These are phyloP conservation scores for Crotalus helleri DNA, from an alignment of 2,113 vertebrate genomes.

Conservation along the genomic window DNA sequence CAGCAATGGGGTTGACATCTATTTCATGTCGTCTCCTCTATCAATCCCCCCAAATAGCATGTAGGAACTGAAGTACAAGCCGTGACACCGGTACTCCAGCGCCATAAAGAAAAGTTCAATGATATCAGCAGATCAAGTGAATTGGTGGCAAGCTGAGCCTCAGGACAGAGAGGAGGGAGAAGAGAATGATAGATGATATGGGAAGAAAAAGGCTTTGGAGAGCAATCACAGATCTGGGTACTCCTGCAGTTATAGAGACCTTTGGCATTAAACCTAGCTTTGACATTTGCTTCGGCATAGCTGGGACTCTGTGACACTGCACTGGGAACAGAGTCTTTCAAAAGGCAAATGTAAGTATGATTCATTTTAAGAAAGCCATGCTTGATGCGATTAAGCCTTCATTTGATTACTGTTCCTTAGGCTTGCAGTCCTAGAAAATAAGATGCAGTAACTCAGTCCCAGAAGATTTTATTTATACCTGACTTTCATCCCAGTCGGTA, in stretches of 20 bases:
- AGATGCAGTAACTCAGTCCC: slow-evolving; percentile 55
- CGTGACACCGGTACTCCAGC: neutral
- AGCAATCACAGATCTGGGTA: neutral
- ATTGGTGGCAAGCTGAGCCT: neutral
- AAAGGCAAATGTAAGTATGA: slow-evolving; percentile 22
- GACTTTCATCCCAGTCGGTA: slow-evolving; percentile 78
- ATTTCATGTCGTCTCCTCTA: neutral
- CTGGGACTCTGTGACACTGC: neutral
- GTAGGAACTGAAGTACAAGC: neutral
- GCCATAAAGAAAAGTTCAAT: neutral
- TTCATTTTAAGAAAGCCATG: slow-evolving; percentile 5
- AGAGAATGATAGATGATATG: neutral
- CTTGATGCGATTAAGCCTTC: slow-evolving; percentile 23
- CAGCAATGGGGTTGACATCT: neutral
- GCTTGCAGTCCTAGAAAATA: slow-evolving; percentile 44
- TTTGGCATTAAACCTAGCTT: neutral
- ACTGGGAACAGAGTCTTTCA: neutral
- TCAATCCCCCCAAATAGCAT: neutral
- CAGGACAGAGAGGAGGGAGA: neutral
- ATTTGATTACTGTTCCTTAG: slow-evolving; percentile 24
- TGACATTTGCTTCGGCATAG: neutral
- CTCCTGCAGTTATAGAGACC: neutral
- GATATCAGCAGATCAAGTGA: neutral
- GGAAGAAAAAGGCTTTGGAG: neutral
- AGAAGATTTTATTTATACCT: slow-evolving; percentile 68